Conservation (phyloP, 2,888 invertebrate species). For the Phalera bucephala region DNA sequence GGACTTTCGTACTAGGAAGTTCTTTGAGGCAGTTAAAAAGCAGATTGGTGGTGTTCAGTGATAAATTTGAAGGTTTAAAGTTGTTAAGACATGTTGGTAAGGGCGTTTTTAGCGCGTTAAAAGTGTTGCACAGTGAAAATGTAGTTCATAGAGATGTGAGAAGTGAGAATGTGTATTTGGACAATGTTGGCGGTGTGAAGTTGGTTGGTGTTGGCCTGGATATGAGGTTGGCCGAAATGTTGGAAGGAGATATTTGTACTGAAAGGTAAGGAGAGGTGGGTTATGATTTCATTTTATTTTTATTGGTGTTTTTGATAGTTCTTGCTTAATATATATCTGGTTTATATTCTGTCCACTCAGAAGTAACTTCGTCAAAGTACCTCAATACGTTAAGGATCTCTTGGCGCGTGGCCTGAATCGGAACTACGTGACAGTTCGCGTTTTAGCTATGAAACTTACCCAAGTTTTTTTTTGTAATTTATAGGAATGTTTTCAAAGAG, state of each 20-base stretch:
- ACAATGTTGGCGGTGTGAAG: conserved; percentile 83
- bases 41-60: conserved; percentile 45
- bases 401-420: too few relatives aligned
- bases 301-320: too few relatives aligned
- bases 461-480: too few relatives aligned
- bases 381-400: too few relatives aligned
- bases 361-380: too few relatives aligned
- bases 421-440: too few relatives aligned
- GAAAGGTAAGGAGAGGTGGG: conserved; percentile 56
- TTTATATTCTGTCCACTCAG: too few relatives aligned
- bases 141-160: conserved; percentile 93
- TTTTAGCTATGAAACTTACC: too few relatives aligned
- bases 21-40: conserved; percentile 55
- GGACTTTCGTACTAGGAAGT: conserved; percentile 85
- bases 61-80: conserved; percentile 54
- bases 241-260: conserved; percentile 61
- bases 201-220: conserved; percentile 88
- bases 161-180: conserved; percentile 88
- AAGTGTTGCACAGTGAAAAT: conserved; percentile 91
- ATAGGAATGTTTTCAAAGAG: too few relatives aligned
- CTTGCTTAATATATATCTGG: too few relatives aligned
- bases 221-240: conserved; percentile 84
- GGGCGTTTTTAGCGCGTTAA: conserved; percentile 89
- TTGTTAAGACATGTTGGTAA: conserved; percentile 86
- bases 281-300: neutral